These are phyloP conservation scores for Stomorhina lunata DNA, from an alignment of 2,888 invertebrate species.

Conservation along the genomic window DNA sequence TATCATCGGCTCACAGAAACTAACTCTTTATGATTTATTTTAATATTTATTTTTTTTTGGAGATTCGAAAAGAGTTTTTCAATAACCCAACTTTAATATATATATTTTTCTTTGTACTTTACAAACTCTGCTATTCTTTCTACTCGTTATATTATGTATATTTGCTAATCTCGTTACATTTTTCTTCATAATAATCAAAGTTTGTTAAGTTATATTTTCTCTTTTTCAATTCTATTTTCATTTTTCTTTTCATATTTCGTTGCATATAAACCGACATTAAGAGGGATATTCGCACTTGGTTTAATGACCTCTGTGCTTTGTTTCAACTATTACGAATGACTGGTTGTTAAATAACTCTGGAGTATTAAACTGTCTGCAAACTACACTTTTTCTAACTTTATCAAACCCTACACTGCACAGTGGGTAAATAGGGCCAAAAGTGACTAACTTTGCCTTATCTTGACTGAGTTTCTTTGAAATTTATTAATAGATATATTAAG, in stretches of 20 bases:
- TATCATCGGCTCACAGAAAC: too few species aligned
- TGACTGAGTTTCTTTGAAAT: too few species aligned
- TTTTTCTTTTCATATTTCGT: background rate
- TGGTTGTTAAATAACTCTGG: conserved; percentile 47
- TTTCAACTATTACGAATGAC: conserved; percentile 53
- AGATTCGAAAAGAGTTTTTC: background rate
- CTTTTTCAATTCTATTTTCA: background rate
- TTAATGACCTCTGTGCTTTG: conserved; percentile 62
- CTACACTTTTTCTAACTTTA: conserved; percentile 38
- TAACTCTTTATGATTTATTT: too few species aligned
- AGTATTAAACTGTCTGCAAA: conserved; percentile 50
- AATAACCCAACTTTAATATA: background rate
- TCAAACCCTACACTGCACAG: background rate
- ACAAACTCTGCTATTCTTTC: background rate
- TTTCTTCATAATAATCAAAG: conserved; percentile 18
- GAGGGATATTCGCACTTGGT: conserved; percentile 49
- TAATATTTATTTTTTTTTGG: too few species aligned
- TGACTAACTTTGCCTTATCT: too few species aligned
- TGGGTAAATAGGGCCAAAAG: too few species aligned
- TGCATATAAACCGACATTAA: conserved; percentile 5
- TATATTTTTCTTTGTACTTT: background rate
- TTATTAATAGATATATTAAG: too few species aligned
- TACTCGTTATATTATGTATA: background rate
- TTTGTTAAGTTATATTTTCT: background rate
- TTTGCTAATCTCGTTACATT: conserved; percentile 19